A percentile compares a stretch with the other conserved stretches of the same genome.
Conservation (phyloP, 1,140 invertebrate species). For the Maniola jurtina region DNA sequence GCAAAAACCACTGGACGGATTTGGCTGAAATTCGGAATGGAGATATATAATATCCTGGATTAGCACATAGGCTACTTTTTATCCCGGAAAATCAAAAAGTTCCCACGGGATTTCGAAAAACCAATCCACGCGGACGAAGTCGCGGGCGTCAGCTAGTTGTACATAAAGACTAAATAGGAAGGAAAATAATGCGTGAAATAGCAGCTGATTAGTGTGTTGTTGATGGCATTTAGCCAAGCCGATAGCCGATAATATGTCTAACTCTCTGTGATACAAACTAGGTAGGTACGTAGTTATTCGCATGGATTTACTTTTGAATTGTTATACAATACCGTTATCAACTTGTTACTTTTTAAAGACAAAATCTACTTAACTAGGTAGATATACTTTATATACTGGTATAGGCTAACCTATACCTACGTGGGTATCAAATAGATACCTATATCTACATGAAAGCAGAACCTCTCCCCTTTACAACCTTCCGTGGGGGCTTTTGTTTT, state of each 20-base stretch:
- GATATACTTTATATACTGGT: background rate
- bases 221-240: conserved; percentile 22
- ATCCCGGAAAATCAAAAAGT: too few species aligned
- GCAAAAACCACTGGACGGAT: too few species aligned
- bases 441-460: background rate
- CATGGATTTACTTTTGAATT: background rate
- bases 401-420: background rate
- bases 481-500: conserved; percentile 1
- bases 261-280: background rate
- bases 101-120: too few species aligned
- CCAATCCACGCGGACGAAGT: too few species aligned
- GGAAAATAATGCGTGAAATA: conserved; percentile 19
- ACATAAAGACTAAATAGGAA: background rate
- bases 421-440: conserved; percentile 2
- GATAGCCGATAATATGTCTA: conserved; percentile 20
- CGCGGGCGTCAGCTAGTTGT: too few species aligned
- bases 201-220: conserved; percentile 19
- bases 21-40: too few species aligned
- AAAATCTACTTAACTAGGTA: background rate
- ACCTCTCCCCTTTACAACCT: background rate
- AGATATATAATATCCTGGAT: too few species aligned
- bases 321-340: background rate
- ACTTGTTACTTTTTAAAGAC: background rate
- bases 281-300: background rate
- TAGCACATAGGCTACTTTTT: too few species aligned